phyloP scores from a whole-genome alignment of 2,113 vertebrate species.

The Reinhardtius hippoglossoides region DNA sequence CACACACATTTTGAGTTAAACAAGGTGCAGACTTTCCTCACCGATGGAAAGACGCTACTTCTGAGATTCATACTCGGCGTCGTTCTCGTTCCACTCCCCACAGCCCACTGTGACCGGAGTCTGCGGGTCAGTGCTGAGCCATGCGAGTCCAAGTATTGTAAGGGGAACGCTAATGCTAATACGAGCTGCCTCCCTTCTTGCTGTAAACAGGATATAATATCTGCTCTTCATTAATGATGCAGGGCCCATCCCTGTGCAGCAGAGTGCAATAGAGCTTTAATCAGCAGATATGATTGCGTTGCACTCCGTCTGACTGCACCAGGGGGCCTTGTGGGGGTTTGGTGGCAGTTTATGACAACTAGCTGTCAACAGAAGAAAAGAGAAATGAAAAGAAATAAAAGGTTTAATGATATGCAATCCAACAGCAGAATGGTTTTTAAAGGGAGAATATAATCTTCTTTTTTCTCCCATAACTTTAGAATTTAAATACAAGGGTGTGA shows the following conservation, averaged over 20 bases:
- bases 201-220: constrained; percentile 81
- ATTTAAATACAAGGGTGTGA: constrained; percentile 43
- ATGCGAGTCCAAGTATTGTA: constrained; percentile 60
- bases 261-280: constrained; percentile 87
- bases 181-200: constrained; percentile 68
- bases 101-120: constrained; percentile 38
- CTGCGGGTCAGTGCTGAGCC: constrained; percentile 54
- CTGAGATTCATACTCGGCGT: constrained; percentile 21
- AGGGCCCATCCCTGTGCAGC: constrained; percentile 76
- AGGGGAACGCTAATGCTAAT: constrained; percentile 69
- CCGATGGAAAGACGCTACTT: constrained; percentile 17
- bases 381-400: constrained; percentile 69
- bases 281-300: constrained; percentile 88
- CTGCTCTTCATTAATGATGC: constrained; percentile 83
- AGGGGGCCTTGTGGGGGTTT: constrained; percentile 69
- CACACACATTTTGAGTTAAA: not conserved
- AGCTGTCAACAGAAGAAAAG: constrained; percentile 70
- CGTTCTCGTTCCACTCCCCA: constrained; percentile 22
- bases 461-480: constrained; percentile 4
- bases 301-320: constrained; percentile 81
- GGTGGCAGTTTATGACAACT: constrained; percentile 73
- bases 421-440: constrained; percentile 62
- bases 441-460: constrained; percentile 40
- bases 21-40: too few relatives aligned
- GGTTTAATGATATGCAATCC: constrained; percentile 75